Evolutionary conservation across 2,888 invertebrate species (phyloP), one percentile per base, ranked within the genome.

Genomic region (Lissocephala sabroskyi): DNA sequence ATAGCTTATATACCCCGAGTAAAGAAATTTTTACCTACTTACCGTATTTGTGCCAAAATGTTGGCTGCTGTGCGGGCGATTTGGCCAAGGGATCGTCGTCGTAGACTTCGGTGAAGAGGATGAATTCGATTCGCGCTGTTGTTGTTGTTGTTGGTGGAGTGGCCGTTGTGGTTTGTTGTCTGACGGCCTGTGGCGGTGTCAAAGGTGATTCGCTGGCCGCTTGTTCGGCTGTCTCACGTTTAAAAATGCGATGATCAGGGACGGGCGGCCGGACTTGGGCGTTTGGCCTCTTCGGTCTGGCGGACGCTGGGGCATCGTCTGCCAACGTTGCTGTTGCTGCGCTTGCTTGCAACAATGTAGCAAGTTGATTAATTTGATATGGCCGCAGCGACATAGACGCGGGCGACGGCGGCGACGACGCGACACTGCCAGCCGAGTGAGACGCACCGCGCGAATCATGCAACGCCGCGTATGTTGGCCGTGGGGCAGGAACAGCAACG

Each of bases 41-140:
- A 82, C 83, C 82, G 77, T 78, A 79, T 74, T 79, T 79, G 59
- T 77, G 79, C 77, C 74, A 79, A 62, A 82, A 73, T 32, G 54
- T 68, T 41, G 62, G 37, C 10, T 39, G 50, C 40, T 16, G 16
- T 13, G 3, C 3, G 1, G 41, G 28, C 30, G 18, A 41, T 26
- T n/a, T 9, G 13, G 11, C 10, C 32, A 42, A 16, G 10, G 49
- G 53, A 51, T 73, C 48, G 48, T 59, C 59, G 39, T 74, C 75
- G 54, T 80, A 79, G 30, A 78, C 37, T 41, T 79, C 80, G 10
- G 76, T 78, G 41, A 75, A 78, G 44, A 80, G 58, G 57, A 80
- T 71, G 37, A 71, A 73, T 54, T 78, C 74, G 39, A 75, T 48
- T 36, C 56, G 61, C 40, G 63, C 45, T 43, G 64, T 55, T 46